Evolutionary conservation across 1,140 invertebrate species (phyloP), one percentile per base, ranked within the genome.

Genomic region (Nymphalis io): DNA sequence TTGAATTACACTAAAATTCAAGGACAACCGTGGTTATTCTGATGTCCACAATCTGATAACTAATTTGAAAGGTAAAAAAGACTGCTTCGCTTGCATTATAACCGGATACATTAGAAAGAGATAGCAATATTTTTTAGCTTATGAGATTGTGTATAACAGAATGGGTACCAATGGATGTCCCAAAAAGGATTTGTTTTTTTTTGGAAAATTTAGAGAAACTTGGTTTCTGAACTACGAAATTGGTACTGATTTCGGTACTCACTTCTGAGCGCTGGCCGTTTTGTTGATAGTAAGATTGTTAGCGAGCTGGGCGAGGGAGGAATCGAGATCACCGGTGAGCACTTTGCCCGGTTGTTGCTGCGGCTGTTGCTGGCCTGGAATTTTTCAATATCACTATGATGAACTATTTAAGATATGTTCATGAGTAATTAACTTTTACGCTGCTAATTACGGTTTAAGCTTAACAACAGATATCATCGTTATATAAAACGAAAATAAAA

Each of bases 251-350:
- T 18, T 6, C 5, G 11, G 2, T 62, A 85, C 89, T 89, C 51
- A 91, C 89, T 89, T 91, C 69, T 80, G 89, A 6, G 89, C 85
- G 13, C 95, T 93, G n/a, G 93, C 94, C 75, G 94, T 94, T 89
- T 97, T 97, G 87, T 98, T 97, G 72, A 98, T 98, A 82, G 96
- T 95, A 64, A 98, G 94, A 93, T 98, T 98, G 91, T 98, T 96
- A 69, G 97, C 97, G 71, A 99, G 92, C 66, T 95, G 96, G 59
- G 97, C 97, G 53, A 99, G 93, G 79, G 96, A 98, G 64, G 96
- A 97, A 88, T 99, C 97, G 80, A 99, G 93, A 92, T 98, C 98
- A 60, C 96, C 96, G 20, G 97, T 98, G 70, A 98, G 93, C 68
- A 98, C 95, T 88, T 96, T 96, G 23, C 94, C 93, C 55, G 91